Percentiles rank a stretch among this genome's conserved stretches.
Conservation (phyloP, 2,888 invertebrate genomes). For the Epinotia demarniana region DNA sequence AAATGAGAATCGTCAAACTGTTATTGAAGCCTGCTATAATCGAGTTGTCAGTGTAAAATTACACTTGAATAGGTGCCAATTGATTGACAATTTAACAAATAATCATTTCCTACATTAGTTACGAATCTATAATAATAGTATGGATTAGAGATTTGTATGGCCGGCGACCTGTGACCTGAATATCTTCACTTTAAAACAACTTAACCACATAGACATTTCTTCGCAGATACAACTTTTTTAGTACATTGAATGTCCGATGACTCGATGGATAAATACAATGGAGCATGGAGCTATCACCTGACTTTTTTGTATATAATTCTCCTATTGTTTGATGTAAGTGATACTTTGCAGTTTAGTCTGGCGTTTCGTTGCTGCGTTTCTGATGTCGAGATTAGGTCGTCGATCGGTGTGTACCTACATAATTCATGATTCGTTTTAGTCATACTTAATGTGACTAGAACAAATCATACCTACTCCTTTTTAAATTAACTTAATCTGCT, state of each 20-base stretch:
- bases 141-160: constrained; percentile 70
- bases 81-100: constrained; percentile 46
- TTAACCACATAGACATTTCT: not conserved
- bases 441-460: not conserved
- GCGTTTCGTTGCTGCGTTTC: constrained; percentile 52
- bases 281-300: constrained; percentile 68
- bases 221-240: not conserved
- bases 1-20: constrained; percentile 23
- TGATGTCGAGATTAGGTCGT: constrained; percentile 8
- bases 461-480: too few species aligned
- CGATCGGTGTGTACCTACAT: not conserved
- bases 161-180: constrained; percentile 37
- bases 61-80: constrained; percentile 43
- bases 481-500: too few species aligned
- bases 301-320: constrained; percentile 71
- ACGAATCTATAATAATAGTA: constrained; percentile 52
- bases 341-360: constrained; percentile 66
- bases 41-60: constrained; percentile 46
- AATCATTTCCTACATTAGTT: constrained; percentile 44
- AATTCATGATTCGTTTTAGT: not conserved
- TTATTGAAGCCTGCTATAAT: constrained; percentile 37
- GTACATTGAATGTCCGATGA: constrained; percentile 62
- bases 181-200: not conserved
- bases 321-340: constrained; percentile 78
- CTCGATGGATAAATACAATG: constrained; percentile 65